A percentile compares a stretch with the other conserved stretches of the same genome.
These are phyloP conservation scores for Rostratula benghalensis DNA, from an alignment of 2,113 vertebrate genomes.

Conservation along the genomic window DNA sequence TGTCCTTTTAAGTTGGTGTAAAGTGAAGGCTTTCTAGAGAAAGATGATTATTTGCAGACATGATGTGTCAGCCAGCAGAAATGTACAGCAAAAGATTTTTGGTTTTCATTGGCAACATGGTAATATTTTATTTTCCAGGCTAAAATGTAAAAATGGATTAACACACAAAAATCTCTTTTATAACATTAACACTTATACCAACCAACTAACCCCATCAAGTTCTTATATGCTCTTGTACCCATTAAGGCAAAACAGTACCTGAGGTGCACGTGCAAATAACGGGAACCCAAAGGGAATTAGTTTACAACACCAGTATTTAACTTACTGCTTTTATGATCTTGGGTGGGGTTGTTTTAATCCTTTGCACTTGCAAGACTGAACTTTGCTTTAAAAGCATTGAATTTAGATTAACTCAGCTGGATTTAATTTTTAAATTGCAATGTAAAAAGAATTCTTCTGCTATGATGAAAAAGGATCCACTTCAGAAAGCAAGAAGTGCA, in stretches of 20 bases:
- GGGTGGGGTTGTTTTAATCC: not conserved
- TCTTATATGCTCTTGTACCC: not conserved
- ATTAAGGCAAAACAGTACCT: not conserved
- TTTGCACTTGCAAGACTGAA: not conserved
- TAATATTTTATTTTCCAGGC: conserved; percentile 12
- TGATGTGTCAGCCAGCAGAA: conserved; percentile 66
- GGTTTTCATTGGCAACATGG: conserved; percentile 52
- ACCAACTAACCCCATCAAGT: not conserved
- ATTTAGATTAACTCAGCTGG: not conserved
- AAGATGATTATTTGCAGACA: conserved; percentile 41
- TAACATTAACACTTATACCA: not conserved
- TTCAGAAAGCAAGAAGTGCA: not conserved
- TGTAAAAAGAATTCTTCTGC: not conserved
- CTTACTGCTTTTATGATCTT: not conserved
- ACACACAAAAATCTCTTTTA: not conserved
- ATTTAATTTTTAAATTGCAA: not conserved
- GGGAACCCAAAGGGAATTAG: not conserved
- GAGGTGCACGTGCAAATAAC: not conserved
- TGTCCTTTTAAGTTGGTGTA: not conserved
- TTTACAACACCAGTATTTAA: not conserved
- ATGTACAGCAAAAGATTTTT: conserved; percentile 40
- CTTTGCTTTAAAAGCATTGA: not conserved
- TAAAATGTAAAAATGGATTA: conserved; percentile 60
- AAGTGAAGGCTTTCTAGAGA: conserved; percentile 32
- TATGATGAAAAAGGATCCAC: not conserved